Conservation (phyloP, 1,140 invertebrate species). For the Mycetomoellerius zeteki region DNA sequence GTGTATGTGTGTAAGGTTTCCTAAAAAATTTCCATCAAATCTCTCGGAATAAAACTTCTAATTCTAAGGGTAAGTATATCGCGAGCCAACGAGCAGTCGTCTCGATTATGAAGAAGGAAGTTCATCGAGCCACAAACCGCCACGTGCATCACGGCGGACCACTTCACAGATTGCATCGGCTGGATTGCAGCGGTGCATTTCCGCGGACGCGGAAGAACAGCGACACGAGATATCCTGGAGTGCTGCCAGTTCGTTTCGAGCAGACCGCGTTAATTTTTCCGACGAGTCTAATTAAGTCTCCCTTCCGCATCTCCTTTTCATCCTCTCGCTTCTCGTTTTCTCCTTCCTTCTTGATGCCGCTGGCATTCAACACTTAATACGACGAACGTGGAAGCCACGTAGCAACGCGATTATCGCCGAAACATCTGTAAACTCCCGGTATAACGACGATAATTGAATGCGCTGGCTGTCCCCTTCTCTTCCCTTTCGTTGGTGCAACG, state of each 20-base stretch:
- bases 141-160: conserved; percentile 23
- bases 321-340: neutral
- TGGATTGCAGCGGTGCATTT: conserved; percentile 33
- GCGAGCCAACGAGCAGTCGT: conserved; percentile 25
- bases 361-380: conserved; percentile 70
- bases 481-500: neutral
- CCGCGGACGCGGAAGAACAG: conserved; percentile 63
- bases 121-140: conserved; percentile 36
- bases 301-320: neutral
- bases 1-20: neutral
- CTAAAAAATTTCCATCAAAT: conserved; percentile 2
- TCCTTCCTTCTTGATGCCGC: conserved; percentile 59
- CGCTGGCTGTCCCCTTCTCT: conserved; percentile 49
- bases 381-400: conserved; percentile 72
- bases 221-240: conserved; percentile 62
- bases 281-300: conserved; percentile 69
- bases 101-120: conserved; percentile 41
- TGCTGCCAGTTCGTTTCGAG: conserved; percentile 52
- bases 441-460: conserved; percentile 81
- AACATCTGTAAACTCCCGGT: conserved; percentile 74
- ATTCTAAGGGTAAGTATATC: neutral
- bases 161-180: conserved; percentile 43
- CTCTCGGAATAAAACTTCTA: neutral
- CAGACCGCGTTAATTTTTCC: conserved; percentile 67
- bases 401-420: conserved; percentile 79